Evolutionary conservation across 2,797 vertebrate genomes (phyloP).

Genomic region (Lemur catta): DNA sequence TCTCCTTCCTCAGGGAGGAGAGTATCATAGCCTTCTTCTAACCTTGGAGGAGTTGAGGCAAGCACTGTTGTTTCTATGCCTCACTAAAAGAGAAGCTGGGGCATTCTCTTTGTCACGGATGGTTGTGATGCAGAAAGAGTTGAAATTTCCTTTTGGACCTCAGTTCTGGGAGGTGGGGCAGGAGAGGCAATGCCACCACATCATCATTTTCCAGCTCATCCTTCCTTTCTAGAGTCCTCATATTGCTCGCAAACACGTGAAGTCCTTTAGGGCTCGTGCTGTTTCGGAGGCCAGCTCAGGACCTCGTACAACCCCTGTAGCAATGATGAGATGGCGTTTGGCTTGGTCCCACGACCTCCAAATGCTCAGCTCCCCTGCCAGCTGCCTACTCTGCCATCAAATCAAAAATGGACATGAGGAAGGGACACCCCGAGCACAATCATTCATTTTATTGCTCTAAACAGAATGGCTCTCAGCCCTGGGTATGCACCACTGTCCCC

Average conservation of each 20-base stretch:
- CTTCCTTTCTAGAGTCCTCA: neutral
- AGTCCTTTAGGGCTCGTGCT: neutral
- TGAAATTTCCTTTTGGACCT: neutral
- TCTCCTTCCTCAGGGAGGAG: neutral
- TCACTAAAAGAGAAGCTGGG: neutral
- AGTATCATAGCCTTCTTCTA: neutral
- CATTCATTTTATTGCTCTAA: neutral
- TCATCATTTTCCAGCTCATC: neutral
- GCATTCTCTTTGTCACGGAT: neutral
- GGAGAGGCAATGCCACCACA: fast-evolving
- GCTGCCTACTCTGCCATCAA: neutral
- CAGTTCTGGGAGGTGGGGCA: neutral
- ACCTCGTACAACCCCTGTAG: neutral
- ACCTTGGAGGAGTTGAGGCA: neutral
- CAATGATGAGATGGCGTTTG: neutral
- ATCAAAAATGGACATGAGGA: neutral
- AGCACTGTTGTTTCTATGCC: neutral
- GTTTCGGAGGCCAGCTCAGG: neutral
- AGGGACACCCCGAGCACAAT: neutral
- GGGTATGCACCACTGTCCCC: neutral
- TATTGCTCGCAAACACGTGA: neutral
- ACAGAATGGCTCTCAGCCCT: neutral
- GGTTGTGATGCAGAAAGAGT: neutral
- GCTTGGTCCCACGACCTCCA: neutral
- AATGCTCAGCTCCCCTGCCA: neutral